A percentile compares a stretch with the other conserved stretches of the same genome.
Conservation (phyloP, 2,888 invertebrate genomes). For the Beris chalybata region DNA sequence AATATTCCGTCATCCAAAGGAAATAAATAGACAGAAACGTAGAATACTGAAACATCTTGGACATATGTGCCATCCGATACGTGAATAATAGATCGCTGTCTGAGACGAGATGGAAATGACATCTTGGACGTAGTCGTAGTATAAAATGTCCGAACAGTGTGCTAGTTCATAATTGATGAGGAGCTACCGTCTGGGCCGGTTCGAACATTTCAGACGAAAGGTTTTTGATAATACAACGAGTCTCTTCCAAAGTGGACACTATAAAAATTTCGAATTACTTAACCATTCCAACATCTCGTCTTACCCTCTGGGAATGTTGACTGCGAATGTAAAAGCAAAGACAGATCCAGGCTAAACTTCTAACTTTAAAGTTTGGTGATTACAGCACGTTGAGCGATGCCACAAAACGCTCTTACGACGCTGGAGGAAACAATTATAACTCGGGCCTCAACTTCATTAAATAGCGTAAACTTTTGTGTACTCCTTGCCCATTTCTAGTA, state of each 20-base stretch:
- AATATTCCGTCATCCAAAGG: no score
- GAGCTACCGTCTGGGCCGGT: not conserved
- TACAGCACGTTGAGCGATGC: constrained; percentile 39
- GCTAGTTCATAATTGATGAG: constrained; percentile 29
- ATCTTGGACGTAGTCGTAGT: constrained; percentile 28
- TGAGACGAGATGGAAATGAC: constrained; percentile 31
- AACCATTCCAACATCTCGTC: not conserved
- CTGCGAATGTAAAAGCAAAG: not conserved
- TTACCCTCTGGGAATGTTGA: not conserved
- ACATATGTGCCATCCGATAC: constrained; percentile 30
- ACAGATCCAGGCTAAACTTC: constrained; percentile 29
- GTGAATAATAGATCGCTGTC: constrained; percentile 37
- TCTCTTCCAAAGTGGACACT: constrained; percentile 1
- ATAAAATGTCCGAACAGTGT: constrained; percentile 24
- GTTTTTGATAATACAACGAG: not conserved
- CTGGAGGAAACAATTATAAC: constrained; percentile 40
- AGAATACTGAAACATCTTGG: not conserved
- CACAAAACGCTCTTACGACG: constrained; percentile 38
- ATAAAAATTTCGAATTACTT: constrained; percentile 13
- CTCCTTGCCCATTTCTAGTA: constrained; percentile 9
- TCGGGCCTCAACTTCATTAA: constrained; percentile 39
- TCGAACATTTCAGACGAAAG: not conserved
- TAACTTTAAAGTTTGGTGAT: constrained; percentile 40
- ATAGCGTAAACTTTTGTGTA: constrained; percentile 39
- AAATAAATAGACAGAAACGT: no score